phyloP scores from a whole-genome alignment of 2,888 invertebrate species.

The Phymatocera aterrima region DNA sequence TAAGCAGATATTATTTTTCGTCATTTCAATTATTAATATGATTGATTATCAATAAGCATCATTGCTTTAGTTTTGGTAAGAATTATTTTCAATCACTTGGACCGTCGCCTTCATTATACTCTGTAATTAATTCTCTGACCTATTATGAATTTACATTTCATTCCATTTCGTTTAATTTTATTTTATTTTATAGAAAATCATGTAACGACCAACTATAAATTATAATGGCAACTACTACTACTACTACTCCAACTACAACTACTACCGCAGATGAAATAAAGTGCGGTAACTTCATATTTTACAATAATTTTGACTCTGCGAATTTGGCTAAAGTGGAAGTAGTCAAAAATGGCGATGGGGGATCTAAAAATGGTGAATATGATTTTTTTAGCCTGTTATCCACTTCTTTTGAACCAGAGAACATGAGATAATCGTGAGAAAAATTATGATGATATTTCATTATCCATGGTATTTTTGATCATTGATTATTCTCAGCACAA shows the following conservation, averaged over 20 bases:
- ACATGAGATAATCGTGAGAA: background rate
- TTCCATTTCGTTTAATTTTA: too few relatives aligned
- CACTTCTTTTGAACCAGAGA: too few relatives aligned
- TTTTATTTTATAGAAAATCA: constrained; percentile 69
- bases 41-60: too few relatives aligned
- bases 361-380: constrained; percentile 66
- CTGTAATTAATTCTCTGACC: background rate
- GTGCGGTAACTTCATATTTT: constrained; percentile 87
- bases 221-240: constrained; percentile 61
- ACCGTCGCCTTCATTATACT: too few relatives aligned
- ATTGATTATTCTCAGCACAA: background rate
- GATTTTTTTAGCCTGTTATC: too few relatives aligned
- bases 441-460: background rate
- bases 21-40: too few relatives aligned
- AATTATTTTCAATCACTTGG: too few relatives aligned
- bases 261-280: constrained; percentile 75
- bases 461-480: background rate
- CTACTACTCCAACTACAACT: too few relatives aligned
- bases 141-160: too few relatives aligned
- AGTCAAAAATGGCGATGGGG: constrained; percentile 72
- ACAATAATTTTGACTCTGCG: constrained; percentile 93
- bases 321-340: constrained; percentile 90
- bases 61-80: too few relatives aligned
- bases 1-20: too few relatives aligned
- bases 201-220: constrained; percentile 60